Evolutionary conservation across 2,888 invertebrate species (phyloP).

Genomic region (Atethmia centrago): DNA sequence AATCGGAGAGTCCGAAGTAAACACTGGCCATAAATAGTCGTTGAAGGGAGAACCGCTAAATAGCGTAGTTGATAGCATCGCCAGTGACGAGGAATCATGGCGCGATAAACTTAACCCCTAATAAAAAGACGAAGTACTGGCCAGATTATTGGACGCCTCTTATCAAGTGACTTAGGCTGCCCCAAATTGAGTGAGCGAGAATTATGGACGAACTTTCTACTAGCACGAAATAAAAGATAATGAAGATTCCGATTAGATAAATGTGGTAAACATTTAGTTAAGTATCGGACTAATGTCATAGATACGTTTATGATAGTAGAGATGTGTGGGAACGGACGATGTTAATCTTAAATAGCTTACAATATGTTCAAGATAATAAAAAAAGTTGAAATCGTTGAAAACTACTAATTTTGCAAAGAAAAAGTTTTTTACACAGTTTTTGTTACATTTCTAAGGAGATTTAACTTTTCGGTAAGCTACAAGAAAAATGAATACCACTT

Average conservation of each 20-base stretch:
- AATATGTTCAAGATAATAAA: neutral
- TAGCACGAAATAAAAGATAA: conserved; percentile 85
- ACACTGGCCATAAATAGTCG: conserved; percentile 74
- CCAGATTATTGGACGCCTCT: conserved; percentile 85
- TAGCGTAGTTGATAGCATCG: conserved; percentile 80
- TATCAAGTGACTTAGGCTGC: conserved; percentile 84
- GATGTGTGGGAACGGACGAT: conserved; percentile 17
- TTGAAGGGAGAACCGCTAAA: conserved; percentile 77
- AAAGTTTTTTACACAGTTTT: neutral
- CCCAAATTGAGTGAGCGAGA: conserved; percentile 88
- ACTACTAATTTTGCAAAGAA: neutral
- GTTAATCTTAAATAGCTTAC: conserved; percentile 3
- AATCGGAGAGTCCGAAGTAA: conserved; percentile 72
- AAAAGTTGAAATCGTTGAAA: neutral
- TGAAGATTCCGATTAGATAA: conserved; percentile 87
- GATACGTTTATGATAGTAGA: conserved; percentile 44
- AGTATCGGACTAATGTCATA: conserved; percentile 57
- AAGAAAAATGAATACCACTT: conserved; percentile 28
- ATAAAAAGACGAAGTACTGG: conserved; percentile 84
- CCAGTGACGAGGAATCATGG: conserved; percentile 81
- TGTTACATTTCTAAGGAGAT: neutral
- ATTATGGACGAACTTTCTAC: conserved; percentile 88
- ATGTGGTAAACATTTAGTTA: conserved; percentile 79
- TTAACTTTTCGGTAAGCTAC: neutral
- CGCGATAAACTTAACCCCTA: conserved; percentile 83